Percentiles rank a stretch among this genome's conserved stretches.
These are phyloP conservation scores for Novumbra hubbsi DNA, from an alignment of 2,797 vertebrate species.

Conservation along the genomic window DNA sequence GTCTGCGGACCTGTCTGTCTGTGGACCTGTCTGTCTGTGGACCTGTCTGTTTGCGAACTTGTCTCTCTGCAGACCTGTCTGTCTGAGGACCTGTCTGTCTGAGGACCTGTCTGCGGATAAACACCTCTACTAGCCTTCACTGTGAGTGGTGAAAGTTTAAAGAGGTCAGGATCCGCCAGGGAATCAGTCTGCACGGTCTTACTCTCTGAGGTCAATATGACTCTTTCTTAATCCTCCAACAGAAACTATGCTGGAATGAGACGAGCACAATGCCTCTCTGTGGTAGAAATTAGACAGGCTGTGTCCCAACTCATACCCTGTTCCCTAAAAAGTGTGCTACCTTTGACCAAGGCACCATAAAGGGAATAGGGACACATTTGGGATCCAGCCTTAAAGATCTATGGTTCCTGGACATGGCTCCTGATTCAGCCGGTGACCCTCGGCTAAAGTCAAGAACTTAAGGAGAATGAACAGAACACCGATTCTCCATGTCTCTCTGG, in stretches of 20 bases:
- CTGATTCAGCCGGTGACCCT: constrained; percentile 64
- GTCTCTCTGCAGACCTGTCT: neutral
- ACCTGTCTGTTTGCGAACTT: neutral
- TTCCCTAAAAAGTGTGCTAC: neutral
- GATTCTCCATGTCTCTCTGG: neutral
- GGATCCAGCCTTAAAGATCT: constrained; percentile 27
- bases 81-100: neutral
- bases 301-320: neutral
- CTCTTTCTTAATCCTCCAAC: constrained; percentile 37
- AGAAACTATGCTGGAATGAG: constrained; percentile 34
- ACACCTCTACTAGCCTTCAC: constrained; percentile 10
- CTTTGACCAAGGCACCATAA: too few relatives aligned
- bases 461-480: constrained; percentile 52
- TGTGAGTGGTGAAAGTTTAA: constrained; percentile 8
- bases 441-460: constrained; percentile 65
- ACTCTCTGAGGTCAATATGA: constrained; percentile 33
- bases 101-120: neutral
- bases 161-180: constrained; percentile 16
- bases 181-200: constrained; percentile 4
- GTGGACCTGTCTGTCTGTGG: neutral
- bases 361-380: too few relatives aligned
- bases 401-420: constrained; percentile 45
- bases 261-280: constrained; percentile 43
- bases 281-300: constrained; percentile 49
- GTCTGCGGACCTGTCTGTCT: neutral